phyloP scores from a whole-genome alignment of 2,797 vertebrate genomes.

The Harpagifer antarcticus region DNA sequence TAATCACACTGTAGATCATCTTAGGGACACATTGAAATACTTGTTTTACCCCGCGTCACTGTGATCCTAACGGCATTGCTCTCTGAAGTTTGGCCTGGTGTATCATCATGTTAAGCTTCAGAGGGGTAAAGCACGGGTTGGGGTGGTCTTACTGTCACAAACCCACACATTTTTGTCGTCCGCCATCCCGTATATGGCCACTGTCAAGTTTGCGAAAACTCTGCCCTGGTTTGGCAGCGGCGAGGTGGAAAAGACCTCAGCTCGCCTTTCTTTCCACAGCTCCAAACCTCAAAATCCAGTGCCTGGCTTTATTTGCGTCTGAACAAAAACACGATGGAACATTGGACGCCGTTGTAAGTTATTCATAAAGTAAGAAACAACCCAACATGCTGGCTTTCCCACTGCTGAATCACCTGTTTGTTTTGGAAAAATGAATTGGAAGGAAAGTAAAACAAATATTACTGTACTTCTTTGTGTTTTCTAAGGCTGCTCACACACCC shows the following conservation, averaged over 20 bases:
- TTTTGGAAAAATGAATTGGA: slow-evolving; percentile 72
- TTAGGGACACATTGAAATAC: slow-evolving; percentile 22
- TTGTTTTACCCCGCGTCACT: neutral
- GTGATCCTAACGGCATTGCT: neutral
- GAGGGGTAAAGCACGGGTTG: slow-evolving; percentile 9
- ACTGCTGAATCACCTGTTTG: slow-evolving; percentile 78
- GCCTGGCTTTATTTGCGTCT: slow-evolving; percentile 56
- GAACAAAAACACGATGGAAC: slow-evolving; percentile 69
- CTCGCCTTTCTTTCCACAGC: slow-evolving; percentile 64
- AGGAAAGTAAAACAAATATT: slow-evolving; percentile 32
- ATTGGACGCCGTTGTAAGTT: slow-evolving; percentile 58
- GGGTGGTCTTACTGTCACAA: slow-evolving; percentile 55
- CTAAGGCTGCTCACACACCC: slow-evolving; percentile 13
- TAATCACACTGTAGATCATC: slow-evolving; percentile 30
- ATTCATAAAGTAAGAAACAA: slow-evolving; percentile 67
- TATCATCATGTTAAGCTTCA: slow-evolving; percentile 17
- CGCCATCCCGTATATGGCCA: slow-evolving; percentile 28
- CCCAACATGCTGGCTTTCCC: slow-evolving; percentile 46
- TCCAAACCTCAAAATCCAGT: slow-evolving; percentile 48
- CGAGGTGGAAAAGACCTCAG: slow-evolving; percentile 77
- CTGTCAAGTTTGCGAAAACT: slow-evolving; percentile 51
- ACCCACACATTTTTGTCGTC: slow-evolving; percentile 60
- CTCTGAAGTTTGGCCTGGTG: slow-evolving; percentile 4
- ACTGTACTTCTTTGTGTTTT: slow-evolving; percentile 62
- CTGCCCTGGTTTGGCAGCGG: slow-evolving; percentile 64